These are phyloP conservation scores for Chrysolina haemoptera DNA, from an alignment of 2,888 invertebrate species.

Conservation along the genomic window DNA sequence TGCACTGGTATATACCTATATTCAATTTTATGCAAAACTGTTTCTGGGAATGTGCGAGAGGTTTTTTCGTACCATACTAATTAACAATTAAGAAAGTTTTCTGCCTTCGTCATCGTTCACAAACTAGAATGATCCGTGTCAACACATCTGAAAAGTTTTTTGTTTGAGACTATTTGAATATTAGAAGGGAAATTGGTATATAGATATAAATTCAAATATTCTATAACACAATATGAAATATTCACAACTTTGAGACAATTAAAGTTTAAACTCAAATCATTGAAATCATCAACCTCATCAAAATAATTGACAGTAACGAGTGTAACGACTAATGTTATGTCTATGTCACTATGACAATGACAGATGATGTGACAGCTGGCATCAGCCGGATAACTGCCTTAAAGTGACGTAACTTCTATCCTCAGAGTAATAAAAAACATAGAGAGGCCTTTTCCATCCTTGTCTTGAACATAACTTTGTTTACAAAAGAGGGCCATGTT, in stretches of 20 bases:
- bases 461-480: too few species aligned
- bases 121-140: neutral
- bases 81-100: neutral
- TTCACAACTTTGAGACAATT: neutral
- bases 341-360: too few species aligned
- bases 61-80: neutral
- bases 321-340: too few species aligned
- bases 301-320: neutral
- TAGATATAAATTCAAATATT: neutral
- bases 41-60: neutral
- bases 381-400: too few species aligned
- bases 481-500: too few species aligned
- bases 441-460: too few species aligned
- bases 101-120: neutral
- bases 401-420: too few species aligned
- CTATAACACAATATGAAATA: neutral
- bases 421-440: too few species aligned
- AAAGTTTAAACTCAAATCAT: neutral
- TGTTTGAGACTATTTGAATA: neutral
- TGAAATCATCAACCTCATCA: neutral
- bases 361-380: too few species aligned
- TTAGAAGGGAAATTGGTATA: neutral
- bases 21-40: slow-evolving; percentile 11
- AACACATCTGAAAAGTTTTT: neutral
- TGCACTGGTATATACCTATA: neutral